Conservation (phyloP, 2,888 invertebrate genomes). For the Himalopsyche japonica region DNA sequence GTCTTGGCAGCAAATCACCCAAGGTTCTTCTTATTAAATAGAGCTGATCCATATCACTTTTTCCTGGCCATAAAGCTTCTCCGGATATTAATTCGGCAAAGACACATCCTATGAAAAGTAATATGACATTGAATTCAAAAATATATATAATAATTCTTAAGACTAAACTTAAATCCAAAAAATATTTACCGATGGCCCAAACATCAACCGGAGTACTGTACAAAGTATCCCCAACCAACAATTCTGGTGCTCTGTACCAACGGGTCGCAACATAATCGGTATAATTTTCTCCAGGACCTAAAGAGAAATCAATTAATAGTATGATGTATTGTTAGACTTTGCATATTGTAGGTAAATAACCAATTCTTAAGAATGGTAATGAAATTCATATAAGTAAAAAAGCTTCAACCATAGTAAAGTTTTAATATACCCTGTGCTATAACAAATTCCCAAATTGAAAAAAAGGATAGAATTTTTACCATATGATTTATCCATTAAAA, state of each 20-base stretch:
- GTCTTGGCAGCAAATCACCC: constrained; percentile 90
- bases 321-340: too few relatives aligned
- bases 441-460: too few relatives aligned
- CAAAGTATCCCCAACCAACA: constrained; percentile 95
- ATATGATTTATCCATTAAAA: too few relatives aligned
- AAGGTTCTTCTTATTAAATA: constrained; percentile 93
- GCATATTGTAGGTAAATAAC: too few relatives aligned
- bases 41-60: constrained; percentile 97
- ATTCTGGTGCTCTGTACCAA: constrained; percentile 97
- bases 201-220: constrained; percentile 93
- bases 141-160: background rate
- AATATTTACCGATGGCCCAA: constrained; percentile 88
- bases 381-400: too few relatives aligned
- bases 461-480: too few relatives aligned
- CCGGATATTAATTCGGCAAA: constrained; percentile 86
- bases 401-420: too few relatives aligned
- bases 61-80: constrained; percentile 97
- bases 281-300: constrained; percentile 94
- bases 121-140: background rate
- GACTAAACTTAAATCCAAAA: background rate
- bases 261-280: constrained; percentile 99
- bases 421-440: too few relatives aligned
- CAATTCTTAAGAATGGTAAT: too few relatives aligned
- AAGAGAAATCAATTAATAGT: background rate
- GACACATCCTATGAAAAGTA: constrained; percentile 69